These are phyloP conservation scores for Orthonychiurus folsomi DNA, from an alignment of 2,888 invertebrate genomes.

Conservation along the genomic window DNA sequence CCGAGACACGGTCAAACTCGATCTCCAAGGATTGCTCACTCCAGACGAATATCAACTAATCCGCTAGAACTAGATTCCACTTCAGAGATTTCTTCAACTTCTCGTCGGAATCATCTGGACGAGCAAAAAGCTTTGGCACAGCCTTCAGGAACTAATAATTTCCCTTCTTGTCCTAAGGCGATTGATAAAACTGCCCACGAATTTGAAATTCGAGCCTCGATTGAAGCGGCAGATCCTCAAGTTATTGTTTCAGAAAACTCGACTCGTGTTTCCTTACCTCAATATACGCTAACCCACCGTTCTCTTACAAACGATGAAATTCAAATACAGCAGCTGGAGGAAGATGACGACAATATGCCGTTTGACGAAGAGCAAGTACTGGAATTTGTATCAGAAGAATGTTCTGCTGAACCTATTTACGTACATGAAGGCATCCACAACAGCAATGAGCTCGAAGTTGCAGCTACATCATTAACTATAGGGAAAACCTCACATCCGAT, in stretches of 20 bases:
- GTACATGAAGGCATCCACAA: background rate
- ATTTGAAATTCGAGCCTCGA: too few species aligned
- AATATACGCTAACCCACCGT: too few species aligned
- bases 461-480: background rate
- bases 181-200: too few species aligned
- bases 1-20: background rate
- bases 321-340: background rate
- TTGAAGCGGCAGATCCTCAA: background rate
- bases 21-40: background rate
- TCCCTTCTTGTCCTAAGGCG: too few species aligned
- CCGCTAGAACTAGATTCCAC: background rate
- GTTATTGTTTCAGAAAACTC: background rate
- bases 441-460: background rate
- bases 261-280: too few species aligned
- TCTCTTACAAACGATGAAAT: background rate
- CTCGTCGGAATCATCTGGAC: background rate
- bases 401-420: background rate
- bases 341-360: background rate
- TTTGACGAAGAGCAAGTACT: background rate
- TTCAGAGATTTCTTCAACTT: background rate
- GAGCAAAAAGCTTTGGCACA: background rate
- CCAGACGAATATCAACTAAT: background rate
- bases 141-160: background rate
- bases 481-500: conserved; percentile 3
- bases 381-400: background rate